Base-by-base conservation (phyloP, 2,797 vertebrate genomes). In the Hylomyscus alleni region DNA sequence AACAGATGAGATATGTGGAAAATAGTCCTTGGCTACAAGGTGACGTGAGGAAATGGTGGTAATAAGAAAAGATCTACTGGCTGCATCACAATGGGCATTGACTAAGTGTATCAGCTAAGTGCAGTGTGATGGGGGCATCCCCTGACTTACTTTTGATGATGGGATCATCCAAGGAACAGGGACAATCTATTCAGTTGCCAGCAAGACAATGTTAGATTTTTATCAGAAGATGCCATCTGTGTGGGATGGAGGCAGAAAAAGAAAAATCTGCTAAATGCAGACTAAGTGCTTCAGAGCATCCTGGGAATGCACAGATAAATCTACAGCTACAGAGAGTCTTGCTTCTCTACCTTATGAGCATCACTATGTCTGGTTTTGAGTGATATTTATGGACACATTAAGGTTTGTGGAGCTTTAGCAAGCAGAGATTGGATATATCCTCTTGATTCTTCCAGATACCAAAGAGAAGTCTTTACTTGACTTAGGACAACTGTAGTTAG, bases 1-100 rank as follows among this genome's bases (percentile, higher is more conserved):
- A 97, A 83, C 34, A 83, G 58, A 37, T 26, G 20, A 78, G 69
- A 50, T 69, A 82, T 69, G 26, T 80, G 56, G 81, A 60, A 90
- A 78, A 75, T 14, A 76, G 11, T n/a, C 3, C 20, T 86, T 26
- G 82, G 17, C 67, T 40, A 34, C 81, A 90, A 85, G 54, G 24
- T 26, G 54, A 67, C 47, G 24, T 89, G 37, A 73, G 67, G 89
- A 65, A 76, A 75, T 20, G 29, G 1, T 26, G 40, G 3, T 67
- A 50, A 82, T 58, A 54, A 50, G 26, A 78, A 89, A 11, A 50
- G 29, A 37, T 44, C 37, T 3, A 8, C 37, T 31, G 7, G 44
- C 54, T 47, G 11, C 17, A 69, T 67, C 34, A 37, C 47, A 78
- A 0, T 1, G 26, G 85, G 8, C 34, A 52, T 17, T 26, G 19